phyloP scores from a whole-genome alignment of 1,140 invertebrate species.

The Cotesia chilonis region DNA sequence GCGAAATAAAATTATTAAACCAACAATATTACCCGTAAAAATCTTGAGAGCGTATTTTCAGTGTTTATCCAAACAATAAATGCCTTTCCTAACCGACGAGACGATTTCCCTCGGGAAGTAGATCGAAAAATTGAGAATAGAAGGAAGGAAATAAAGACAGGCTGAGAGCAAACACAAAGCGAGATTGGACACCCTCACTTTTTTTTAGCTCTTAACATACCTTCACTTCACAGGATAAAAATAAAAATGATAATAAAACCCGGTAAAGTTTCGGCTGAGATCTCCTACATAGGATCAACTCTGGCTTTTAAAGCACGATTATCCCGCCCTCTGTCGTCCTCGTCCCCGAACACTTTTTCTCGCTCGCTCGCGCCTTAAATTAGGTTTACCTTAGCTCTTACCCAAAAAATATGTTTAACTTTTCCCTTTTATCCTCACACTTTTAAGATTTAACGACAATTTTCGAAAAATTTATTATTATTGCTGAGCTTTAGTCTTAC shows the following conservation, averaged over 20 bases:
- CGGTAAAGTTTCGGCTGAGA: conserved; percentile 7
- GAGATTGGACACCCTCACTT: conserved; percentile 4
- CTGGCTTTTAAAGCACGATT: conserved; percentile 36
- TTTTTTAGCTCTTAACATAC: not conserved
- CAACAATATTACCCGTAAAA: no score
- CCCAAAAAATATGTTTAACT: conserved; percentile 9
- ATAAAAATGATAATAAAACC: not conserved
- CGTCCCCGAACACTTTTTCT: not conserved
- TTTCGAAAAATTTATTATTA: not conserved
- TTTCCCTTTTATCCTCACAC: no score
- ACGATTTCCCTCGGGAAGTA: conserved; percentile 31
- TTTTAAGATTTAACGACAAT: conserved; percentile 17
- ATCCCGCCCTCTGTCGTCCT: conserved; percentile 18
- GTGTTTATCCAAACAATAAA: conserved; percentile 35
- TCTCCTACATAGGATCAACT: conserved; percentile 31
- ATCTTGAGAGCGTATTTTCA: conserved; percentile 4
- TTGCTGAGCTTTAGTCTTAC: no score
- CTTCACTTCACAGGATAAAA: not conserved
- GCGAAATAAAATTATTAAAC: no score
- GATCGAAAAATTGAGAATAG: conserved; percentile 31
- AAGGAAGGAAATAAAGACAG: not conserved
- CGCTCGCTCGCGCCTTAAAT: conserved; percentile 30
- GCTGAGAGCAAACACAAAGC: conserved; percentile 14
- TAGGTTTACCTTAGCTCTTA: conserved; percentile 30
- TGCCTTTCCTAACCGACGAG: conserved; percentile 28